A percentile compares a stretch with the other conserved stretches of the same genome.
phyloP scores from a whole-genome alignment of 1,140 invertebrate genomes.

The Zaprionus vittiger region DNA sequence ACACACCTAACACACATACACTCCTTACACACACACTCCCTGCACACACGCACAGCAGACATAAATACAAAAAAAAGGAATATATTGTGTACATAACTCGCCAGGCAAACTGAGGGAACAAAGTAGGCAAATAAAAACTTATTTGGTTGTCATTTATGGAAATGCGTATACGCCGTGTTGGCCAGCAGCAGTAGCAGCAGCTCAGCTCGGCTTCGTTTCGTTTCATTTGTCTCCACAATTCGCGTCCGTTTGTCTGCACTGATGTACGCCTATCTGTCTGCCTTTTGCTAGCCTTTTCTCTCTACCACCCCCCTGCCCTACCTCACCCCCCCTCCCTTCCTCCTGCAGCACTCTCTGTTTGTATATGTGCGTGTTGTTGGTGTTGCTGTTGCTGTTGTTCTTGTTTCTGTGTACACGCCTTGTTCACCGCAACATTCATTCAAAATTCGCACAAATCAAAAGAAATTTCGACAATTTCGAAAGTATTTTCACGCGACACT shows the following conservation, averaged over 20 bases:
- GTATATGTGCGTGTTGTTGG: constrained; percentile 7
- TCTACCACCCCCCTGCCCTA: not conserved
- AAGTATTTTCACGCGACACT: constrained; percentile 26
- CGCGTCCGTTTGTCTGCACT: constrained; percentile 42
- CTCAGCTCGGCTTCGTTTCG: constrained; percentile 36
- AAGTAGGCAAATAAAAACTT: constrained; percentile 43
- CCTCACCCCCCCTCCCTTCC: not conserved
- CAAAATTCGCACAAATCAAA: not conserved
- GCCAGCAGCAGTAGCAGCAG: constrained; percentile 25
- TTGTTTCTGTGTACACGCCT: constrained; percentile 62
- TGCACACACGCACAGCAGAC: not conserved
- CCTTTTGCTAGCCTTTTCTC: constrained; percentile 35
- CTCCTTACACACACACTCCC: not conserved
- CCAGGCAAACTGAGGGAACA: constrained; percentile 8
- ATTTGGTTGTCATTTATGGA: constrained; percentile 64
- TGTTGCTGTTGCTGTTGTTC: constrained; percentile 9
- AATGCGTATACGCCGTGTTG: constrained; percentile 61
- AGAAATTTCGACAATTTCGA: constrained; percentile 4
- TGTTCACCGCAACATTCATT: constrained; percentile 45
- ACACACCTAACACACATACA: not conserved
- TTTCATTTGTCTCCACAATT: constrained; percentile 36
- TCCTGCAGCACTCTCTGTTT: not conserved
- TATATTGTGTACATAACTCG: constrained; percentile 4
- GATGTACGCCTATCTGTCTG: constrained; percentile 66
- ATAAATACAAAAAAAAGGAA: not conserved